Evolutionary conservation across 2,113 vertebrate genomes (phyloP).

Genomic region (Phylloscopus whistleri): DNA sequence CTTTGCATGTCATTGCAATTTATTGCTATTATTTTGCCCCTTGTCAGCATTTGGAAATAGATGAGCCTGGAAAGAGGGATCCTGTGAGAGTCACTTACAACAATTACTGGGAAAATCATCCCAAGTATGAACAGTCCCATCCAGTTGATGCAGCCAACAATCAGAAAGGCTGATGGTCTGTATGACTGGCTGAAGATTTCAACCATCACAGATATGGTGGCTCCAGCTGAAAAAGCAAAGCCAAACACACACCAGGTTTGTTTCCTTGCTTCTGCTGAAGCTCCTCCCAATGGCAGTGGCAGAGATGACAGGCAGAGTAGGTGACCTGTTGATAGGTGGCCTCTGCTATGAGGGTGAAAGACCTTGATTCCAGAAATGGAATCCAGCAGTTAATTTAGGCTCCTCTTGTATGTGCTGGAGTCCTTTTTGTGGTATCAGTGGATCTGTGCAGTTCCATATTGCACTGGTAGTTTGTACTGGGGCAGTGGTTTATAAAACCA

Average conservation of each 20-base stretch:
- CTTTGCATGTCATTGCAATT: background rate
- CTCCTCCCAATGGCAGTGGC: background rate
- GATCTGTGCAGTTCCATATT: background rate
- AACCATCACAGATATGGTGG: slow-evolving; percentile 57
- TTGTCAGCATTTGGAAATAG: background rate
- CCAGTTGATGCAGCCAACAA: slow-evolving; percentile 70
- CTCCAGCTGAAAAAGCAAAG: slow-evolving; percentile 49
- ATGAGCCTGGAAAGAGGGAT: background rate
- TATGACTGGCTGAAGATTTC: slow-evolving; percentile 73
- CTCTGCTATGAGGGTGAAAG: background rate
- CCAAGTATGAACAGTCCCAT: slow-evolving; percentile 67
- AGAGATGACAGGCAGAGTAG: background rate
- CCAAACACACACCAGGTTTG: background rate
- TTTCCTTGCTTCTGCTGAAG: background rate
- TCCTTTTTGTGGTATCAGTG: background rate
- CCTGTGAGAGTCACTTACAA: slow-evolving; percentile 52
- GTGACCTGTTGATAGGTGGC: background rate
- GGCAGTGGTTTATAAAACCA: background rate
- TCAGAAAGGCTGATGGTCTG: slow-evolving; percentile 70
- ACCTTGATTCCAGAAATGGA: background rate
- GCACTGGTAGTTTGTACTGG: background rate
- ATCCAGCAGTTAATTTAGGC: background rate
- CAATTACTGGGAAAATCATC: slow-evolving; percentile 68
- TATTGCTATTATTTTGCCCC: background rate
- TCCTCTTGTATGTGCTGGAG: background rate